Conservation (phyloP, 2,797 vertebrate species). For the Hozukius guyotensis region DNA sequence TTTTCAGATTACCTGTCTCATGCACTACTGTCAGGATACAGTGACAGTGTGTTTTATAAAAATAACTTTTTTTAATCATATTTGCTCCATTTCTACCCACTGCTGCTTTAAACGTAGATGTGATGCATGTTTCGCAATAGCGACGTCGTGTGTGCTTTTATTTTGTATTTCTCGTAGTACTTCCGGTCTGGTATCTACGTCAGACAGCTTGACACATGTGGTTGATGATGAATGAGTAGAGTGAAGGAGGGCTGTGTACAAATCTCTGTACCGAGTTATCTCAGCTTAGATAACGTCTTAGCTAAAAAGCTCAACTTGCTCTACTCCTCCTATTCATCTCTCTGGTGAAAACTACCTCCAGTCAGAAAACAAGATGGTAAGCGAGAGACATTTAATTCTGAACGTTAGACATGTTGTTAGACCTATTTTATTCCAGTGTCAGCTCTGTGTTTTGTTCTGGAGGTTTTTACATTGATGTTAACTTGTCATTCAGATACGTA, state of each 20-base stretch:
- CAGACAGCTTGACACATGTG: neutral
- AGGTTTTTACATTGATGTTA: neutral
- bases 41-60: too few species aligned
- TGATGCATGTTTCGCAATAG: neutral
- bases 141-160: neutral
- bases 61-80: too few species aligned
- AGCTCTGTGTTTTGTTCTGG: neutral
- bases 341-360: neutral
- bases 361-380: slow-evolving; percentile 17
- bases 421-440: neutral
- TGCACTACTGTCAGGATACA: too few species aligned
- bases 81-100: too few species aligned
- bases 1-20: too few species aligned
- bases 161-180: neutral
- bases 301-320: rapidly evolving
- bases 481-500: slow-evolving; percentile 46
- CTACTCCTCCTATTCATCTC: neutral
- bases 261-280: neutral
- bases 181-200: neutral
- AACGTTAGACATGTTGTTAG: neutral
- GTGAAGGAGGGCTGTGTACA: neutral
- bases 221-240: neutral
- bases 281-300: neutral
- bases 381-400: neutral
- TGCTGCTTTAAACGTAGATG: neutral